Conservation (phyloP, 2,888 invertebrate species). For the Agrotis puta region DNA sequence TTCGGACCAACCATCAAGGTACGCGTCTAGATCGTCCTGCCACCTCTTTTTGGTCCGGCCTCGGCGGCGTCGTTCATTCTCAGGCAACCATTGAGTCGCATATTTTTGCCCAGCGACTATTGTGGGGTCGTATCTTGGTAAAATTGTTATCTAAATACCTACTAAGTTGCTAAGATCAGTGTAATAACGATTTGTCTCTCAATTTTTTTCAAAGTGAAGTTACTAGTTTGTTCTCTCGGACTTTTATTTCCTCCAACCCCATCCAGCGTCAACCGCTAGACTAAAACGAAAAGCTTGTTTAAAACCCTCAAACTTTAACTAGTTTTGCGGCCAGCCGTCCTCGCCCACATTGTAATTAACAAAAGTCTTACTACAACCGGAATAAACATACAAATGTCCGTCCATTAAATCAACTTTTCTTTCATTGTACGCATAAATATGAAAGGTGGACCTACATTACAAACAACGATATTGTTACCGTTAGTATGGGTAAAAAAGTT, state of each 20-base stretch:
- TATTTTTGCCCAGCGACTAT: too few relatives aligned
- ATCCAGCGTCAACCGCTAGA: not conserved
- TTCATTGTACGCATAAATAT: slow-evolving; percentile 20
- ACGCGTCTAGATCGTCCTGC: too few relatives aligned
- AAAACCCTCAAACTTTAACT: slow-evolving; percentile 35
- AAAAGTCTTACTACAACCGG: slow-evolving; percentile 10
- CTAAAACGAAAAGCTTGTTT: slow-evolving; percentile 33
- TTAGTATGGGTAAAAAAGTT: slow-evolving; percentile 14
- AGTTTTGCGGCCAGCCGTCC: slow-evolving; percentile 3
- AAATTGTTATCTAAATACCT: not conserved
- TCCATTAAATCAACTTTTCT: slow-evolving; percentile 29
- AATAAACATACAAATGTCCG: slow-evolving; percentile 32
- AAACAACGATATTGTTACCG: slow-evolving; percentile 34
- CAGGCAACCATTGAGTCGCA: too few relatives aligned
- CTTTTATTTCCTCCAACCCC: not conserved
- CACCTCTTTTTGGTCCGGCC: too few relatives aligned
- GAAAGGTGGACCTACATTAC: not conserved
- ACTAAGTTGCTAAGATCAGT: not conserved
- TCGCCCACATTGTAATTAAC: slow-evolving; percentile 33
- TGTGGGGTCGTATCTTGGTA: too few relatives aligned
- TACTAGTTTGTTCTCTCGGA: not conserved
- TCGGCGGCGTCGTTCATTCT: too few relatives aligned
- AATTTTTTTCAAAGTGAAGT: not conserved
- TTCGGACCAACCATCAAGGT: too few relatives aligned
- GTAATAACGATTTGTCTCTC: not conserved